Evolutionary conservation across 2,113 vertebrate species (phyloP), one percentile per base, ranked within the genome.

Genomic region (Microcebus ravelobensis): DNA sequence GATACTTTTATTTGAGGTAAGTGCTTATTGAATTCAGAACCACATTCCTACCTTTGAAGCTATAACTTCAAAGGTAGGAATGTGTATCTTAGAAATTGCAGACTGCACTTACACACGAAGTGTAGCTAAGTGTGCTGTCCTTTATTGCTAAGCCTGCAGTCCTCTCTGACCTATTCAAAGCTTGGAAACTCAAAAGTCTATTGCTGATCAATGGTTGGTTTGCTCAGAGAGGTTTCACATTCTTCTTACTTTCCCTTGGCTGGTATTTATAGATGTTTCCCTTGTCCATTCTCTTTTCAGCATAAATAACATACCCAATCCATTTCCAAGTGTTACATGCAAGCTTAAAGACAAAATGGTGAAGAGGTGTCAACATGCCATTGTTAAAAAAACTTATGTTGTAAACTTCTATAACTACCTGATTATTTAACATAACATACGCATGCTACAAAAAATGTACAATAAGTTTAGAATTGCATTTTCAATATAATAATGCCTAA

Each of bases 71-170:
- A 48, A 90, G 1, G 31, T 50, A 50, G 13, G 50, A 50, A 63
- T 76, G 25, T 67, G 9, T 82, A 80, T 57, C 57, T 94, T 77
- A 74, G 92, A 95, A 97, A 57, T n/a, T 59, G 29, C 14, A 95
- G 73, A 31, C 25, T n/a, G 5, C 6, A 36, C 39, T 86, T 74
- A 29, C 4, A 63, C 73, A 70, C 20, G 1, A 45, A 45, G 45
- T 8, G 45, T 45, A 45, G 45, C 45, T 45, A 45, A 45, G 45
- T 45, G 45, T 45, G 45, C 45, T 8, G 45, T 45, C 29, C 14
- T 67, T 86, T 81, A 31, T 61, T 0, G 0, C 59, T 45, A 8
- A 73, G 52, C 3, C 73, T 91, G 31, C 77, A n/a, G 9, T 77
- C 52, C 36, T 89, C 9, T 9, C 17, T 81, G 52, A 79, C 18